phyloP scores from a whole-genome alignment of 2,797 vertebrate genomes.

The Labroides dimidiatus region DNA sequence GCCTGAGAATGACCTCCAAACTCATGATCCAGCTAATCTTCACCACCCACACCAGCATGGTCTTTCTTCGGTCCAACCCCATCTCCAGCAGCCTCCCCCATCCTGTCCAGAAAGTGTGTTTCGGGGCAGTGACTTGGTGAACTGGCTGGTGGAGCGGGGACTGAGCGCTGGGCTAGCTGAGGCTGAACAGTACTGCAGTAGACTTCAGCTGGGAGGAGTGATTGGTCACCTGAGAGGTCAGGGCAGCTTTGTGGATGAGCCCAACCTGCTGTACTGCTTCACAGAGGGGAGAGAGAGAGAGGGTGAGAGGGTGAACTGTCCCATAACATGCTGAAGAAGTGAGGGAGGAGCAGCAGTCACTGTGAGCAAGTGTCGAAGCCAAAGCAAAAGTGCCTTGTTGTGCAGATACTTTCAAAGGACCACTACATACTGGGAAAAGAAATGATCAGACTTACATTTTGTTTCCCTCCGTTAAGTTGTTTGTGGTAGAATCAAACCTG shows the following conservation, averaged over 20 bases:
- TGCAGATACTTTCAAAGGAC: neutral
- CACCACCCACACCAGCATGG: constrained; percentile 21
- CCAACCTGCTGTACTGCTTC: constrained; percentile 83
- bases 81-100: neutral
- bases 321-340: neutral
- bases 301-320: neutral
- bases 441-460: neutral
- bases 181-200: constrained; percentile 84
- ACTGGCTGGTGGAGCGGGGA: constrained; percentile 88
- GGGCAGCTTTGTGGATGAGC: constrained; percentile 85
- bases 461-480: neutral
- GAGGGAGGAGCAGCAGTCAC: neutral
- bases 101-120: constrained; percentile 59
- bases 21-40: neutral
- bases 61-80: neutral
- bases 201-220: constrained; percentile 85
- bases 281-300: constrained; percentile 17
- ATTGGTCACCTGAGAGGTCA: constrained; percentile 81
- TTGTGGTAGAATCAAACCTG: neutral
- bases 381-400: constrained; percentile 41
- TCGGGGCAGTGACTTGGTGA: constrained; percentile 88
- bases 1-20: constrained; percentile 13
- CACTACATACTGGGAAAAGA: neutral
- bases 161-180: constrained; percentile 85
- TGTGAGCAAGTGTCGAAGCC: neutral